Percentiles rank a stretch among this genome's conserved stretches.
Conservation (phyloP, 2,113 vertebrate genomes). For the Vulpes ferrilata region DNA sequence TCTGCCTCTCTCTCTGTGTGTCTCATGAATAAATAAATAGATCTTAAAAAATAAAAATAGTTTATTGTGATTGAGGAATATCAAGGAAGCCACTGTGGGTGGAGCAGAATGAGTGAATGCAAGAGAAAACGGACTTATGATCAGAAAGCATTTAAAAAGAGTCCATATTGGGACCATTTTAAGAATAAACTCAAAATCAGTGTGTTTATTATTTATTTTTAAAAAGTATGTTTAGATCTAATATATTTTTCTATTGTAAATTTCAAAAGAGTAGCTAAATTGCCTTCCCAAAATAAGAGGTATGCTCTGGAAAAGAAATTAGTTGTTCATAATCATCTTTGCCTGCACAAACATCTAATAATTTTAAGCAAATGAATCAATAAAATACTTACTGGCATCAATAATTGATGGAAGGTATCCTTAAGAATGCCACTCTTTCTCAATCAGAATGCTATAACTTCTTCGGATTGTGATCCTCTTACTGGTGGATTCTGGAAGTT, state of each 20-base stretch:
- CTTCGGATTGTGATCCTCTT: background rate
- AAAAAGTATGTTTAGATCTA: background rate
- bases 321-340: background rate
- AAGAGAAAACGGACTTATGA: background rate
- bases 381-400: background rate
- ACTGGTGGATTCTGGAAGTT: background rate
- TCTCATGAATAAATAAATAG: too few species aligned
- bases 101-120: background rate
- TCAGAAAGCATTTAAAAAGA: background rate
- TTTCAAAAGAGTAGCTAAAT: background rate
- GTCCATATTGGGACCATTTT: background rate
- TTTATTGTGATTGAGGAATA: background rate
- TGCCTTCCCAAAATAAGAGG: background rate
- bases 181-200: background rate
- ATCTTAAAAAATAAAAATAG: too few species aligned
- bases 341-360: background rate
- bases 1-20: too few species aligned
- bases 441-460: background rate
- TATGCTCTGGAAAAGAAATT: background rate
- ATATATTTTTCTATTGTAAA: background rate
- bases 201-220: background rate
- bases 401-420: background rate
- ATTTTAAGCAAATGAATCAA: background rate
- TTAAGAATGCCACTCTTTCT: background rate
- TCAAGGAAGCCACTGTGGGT: background rate